Conservation (phyloP, 2,797 vertebrate species). For the Notoglanidium macrostoma region DNA sequence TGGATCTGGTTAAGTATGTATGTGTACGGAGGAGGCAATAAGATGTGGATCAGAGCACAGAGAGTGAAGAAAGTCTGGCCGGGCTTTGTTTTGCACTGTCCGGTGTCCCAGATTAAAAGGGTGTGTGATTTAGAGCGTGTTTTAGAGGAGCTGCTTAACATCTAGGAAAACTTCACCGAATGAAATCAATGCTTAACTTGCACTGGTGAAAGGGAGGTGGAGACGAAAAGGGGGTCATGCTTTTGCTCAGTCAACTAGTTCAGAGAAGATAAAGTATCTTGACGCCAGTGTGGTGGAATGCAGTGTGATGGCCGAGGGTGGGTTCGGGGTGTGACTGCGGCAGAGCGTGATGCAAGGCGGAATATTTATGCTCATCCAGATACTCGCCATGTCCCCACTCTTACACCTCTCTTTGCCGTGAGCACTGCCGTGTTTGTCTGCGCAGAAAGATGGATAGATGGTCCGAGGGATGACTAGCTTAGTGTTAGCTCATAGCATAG, state of each 20-base stretch:
- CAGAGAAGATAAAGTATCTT: constrained; percentile 50
- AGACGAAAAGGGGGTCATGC: constrained; percentile 62
- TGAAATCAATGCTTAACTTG: constrained; percentile 36
- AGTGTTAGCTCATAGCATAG: constrained; percentile 35
- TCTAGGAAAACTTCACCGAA: not conserved
- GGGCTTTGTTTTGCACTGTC: constrained; percentile 9
- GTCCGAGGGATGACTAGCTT: constrained; percentile 64
- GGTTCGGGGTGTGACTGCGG: constrained; percentile 3
- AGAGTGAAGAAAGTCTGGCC: not conserved
- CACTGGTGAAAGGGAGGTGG: constrained; percentile 33
- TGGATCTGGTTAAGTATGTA: not conserved
- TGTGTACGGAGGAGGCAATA: constrained; percentile 7
- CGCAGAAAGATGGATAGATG: constrained; percentile 67
- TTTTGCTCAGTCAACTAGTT: constrained; percentile 48
- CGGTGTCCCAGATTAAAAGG: constrained; percentile 18
- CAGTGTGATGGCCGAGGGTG: not conserved
- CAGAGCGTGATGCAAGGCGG: constrained; percentile 68
- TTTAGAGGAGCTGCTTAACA: not conserved
- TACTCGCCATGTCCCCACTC: constrained; percentile 71
- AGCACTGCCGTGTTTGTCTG: constrained; percentile 69
- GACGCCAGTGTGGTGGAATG: constrained; percentile 32
- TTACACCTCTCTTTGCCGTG: constrained; percentile 62
- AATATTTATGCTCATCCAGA: constrained; percentile 80
- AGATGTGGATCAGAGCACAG: constrained; percentile 32
- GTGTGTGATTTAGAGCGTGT: constrained; percentile 15